Percentiles rank a stretch among this genome's conserved stretches.
phyloP scores from a whole-genome alignment of 2,888 invertebrate species.

The Ochropacha duplaris region DNA sequence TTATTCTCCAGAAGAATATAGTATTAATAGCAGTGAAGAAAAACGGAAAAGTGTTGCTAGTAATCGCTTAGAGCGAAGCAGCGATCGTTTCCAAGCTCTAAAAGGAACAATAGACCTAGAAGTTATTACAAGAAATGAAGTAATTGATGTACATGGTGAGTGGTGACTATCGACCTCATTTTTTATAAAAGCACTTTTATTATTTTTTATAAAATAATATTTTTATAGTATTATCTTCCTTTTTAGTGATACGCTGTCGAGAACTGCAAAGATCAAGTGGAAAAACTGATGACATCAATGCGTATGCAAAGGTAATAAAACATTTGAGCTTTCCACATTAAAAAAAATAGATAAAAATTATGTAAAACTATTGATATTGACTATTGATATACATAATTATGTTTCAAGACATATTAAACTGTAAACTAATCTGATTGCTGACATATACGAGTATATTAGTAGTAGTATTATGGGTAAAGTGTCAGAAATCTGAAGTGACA shows the following conservation, averaged over 20 bases:
- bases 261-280: conserved; percentile 87
- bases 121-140: conserved; percentile 80
- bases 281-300: conserved; percentile 86
- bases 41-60: conserved; percentile 81
- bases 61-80: conserved; percentile 64
- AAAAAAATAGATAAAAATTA: too few relatives aligned
- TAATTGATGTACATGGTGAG: conserved; percentile 88
- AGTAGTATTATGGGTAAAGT: too few relatives aligned
- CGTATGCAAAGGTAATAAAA: conserved; percentile 94
- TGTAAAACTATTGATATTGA: too few relatives aligned
- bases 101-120: conserved; percentile 86
- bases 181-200: conserved; percentile 17
- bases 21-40: conserved; percentile 78
- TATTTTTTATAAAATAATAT: conserved; percentile 8
- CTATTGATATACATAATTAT: neutral
- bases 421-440: too few relatives aligned
- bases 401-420: too few relatives aligned
- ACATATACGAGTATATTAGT: too few relatives aligned
- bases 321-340: too few relatives aligned
- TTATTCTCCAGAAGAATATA: conserved; percentile 81
- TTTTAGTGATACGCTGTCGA: conserved; percentile 90
- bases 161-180: conserved; percentile 73
- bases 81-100: conserved; percentile 60
- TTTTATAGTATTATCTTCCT: conserved; percentile 25
- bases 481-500: too few relatives aligned